These are phyloP conservation scores for Xestia rhomboidea DNA, from an alignment of 2,888 invertebrate species.

Conservation along the genomic window DNA sequence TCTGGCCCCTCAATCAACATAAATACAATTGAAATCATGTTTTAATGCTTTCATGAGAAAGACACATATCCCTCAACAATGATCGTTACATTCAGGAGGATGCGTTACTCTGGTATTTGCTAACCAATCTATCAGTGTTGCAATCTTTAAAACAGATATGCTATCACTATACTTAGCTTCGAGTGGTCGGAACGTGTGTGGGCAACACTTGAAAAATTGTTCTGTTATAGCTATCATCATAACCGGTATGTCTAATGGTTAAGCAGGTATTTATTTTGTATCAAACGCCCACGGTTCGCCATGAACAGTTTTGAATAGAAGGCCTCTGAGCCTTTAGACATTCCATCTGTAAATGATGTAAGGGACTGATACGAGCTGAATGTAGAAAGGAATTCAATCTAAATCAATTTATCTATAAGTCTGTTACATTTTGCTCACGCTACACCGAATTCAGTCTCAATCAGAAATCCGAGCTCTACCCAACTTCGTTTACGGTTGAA, in stretches of 20 bases:
- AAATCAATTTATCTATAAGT: slow-evolving; percentile 1
- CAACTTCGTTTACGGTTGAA: slow-evolving; percentile 42
- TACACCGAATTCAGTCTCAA: slow-evolving; percentile 28
- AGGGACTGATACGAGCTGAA: not conserved
- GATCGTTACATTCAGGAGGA: slow-evolving; percentile 23
- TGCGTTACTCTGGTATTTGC: slow-evolving; percentile 24
- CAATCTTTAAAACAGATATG: slow-evolving; percentile 60
- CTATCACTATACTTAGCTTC: slow-evolving; percentile 53
- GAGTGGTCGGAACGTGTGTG: slow-evolving; percentile 55
- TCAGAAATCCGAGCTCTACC: slow-evolving; percentile 29
- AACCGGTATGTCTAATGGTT: slow-evolving; percentile 54
- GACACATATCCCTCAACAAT: slow-evolving; percentile 21
- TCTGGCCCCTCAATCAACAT: slow-evolving; percentile 10
- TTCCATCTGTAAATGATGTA: slow-evolving; percentile 28
- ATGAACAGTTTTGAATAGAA: slow-evolving; percentile 40
- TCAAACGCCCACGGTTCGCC: slow-evolving; percentile 43
- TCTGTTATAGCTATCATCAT: slow-evolving; percentile 43
- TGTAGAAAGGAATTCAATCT: slow-evolving; percentile 16
- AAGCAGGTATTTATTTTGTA: slow-evolving; percentile 47
- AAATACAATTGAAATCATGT: slow-evolving; percentile 23
- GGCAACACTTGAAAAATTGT: slow-evolving; percentile 60
- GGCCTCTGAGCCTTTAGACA: slow-evolving; percentile 31
- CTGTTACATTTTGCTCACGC: slow-evolving; percentile 25
- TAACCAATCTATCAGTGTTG: slow-evolving; percentile 51
- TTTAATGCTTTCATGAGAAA: not conserved